Conservation (phyloP, 2,888 invertebrate genomes). For the Troglohyphantes excavatus region DNA sequence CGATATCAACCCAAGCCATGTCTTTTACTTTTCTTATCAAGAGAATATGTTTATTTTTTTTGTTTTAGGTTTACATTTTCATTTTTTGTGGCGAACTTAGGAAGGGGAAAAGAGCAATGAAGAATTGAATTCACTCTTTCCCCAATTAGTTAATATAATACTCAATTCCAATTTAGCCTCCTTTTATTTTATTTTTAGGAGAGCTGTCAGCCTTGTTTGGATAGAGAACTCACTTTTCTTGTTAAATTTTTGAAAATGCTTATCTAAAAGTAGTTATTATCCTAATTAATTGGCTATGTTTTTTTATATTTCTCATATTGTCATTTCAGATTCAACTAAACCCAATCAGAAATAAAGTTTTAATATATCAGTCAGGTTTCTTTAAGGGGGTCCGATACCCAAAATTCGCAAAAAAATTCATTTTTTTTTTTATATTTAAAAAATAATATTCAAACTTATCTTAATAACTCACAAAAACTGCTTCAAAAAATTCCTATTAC, state of each 20-base stretch:
- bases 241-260: conserved; percentile 32
- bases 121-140: conserved; percentile 37
- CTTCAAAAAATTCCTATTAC: too few species aligned
- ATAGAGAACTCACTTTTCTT: conserved; percentile 37
- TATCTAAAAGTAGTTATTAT: not conserved
- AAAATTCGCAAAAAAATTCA: too few species aligned
- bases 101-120: conserved; percentile 38
- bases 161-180: conserved; percentile 41
- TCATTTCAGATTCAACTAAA: too few species aligned
- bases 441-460: too few species aligned
- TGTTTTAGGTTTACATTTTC: conserved; percentile 63
- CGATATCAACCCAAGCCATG: conserved; percentile 63
- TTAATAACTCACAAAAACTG: too few species aligned
- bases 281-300: not conserved
- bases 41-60: conserved; percentile 73
- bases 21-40: conserved; percentile 74
- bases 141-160: conserved; percentile 60
- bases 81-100: conserved; percentile 53
- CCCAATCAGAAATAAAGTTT: too few species aligned
- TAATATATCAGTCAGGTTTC: too few species aligned
- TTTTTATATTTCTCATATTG: not conserved
- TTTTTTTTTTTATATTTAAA: too few species aligned
- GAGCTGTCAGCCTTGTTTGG: conserved; percentile 35
- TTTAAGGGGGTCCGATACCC: too few species aligned
- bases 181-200: conserved; percentile 5